A percentile compares a stretch with the other conserved stretches of the same genome.
Evolutionary conservation across 2,113 vertebrate species (phyloP).

Genomic region (Craseonycteris thonglongyai): DNA sequence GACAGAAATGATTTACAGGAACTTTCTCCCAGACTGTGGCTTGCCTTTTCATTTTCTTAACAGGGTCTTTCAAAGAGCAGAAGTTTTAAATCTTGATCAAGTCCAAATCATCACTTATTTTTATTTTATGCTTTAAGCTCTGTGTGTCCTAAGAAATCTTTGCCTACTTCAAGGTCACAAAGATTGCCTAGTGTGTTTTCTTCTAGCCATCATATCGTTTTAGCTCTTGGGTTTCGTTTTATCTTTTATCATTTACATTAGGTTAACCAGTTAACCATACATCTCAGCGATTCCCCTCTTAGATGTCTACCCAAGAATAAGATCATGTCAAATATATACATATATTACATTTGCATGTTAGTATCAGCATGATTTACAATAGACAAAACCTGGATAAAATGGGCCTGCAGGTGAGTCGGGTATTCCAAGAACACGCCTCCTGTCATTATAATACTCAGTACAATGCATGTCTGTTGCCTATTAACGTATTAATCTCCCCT

Average conservation of each 20-base stretch:
- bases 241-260: background rate
- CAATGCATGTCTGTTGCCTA: background rate
- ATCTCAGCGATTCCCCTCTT: background rate
- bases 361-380: background rate
- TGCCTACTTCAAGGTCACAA: background rate
- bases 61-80: background rate
- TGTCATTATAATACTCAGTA: background rate
- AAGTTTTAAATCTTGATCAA: background rate
- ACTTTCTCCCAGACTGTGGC: background rate
- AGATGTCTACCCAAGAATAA: background rate
- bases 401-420: background rate
- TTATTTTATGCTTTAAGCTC: background rate
- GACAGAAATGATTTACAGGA: slow-evolving; percentile 17
- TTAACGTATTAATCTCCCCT: background rate
- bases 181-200: background rate
- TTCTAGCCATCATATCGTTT: background rate
- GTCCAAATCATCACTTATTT: background rate
- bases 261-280: background rate
- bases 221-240: background rate
- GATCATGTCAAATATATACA: no score
- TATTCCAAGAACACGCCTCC: background rate
- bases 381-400: background rate
- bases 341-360: background rate
- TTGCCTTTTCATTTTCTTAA: slow-evolving; percentile 20
- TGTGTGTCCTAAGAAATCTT: background rate